phyloP scores from a whole-genome alignment of 2,888 invertebrate genomes.

The Eustalomyia histrio region DNA sequence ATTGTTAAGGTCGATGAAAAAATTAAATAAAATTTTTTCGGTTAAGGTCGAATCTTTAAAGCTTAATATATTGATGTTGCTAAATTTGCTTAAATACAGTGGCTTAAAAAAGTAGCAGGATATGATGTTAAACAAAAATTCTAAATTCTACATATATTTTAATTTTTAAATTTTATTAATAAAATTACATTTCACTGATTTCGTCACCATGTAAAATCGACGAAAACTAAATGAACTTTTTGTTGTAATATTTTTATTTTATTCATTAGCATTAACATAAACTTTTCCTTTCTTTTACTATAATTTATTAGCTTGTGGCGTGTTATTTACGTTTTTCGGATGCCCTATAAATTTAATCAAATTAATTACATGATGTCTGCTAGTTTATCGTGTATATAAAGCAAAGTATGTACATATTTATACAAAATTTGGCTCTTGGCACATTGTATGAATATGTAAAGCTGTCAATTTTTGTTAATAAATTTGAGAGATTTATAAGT shows the following conservation, averaged over 20 bases:
- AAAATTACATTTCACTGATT: too few relatives aligned
- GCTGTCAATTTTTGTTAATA: constrained; percentile 51
- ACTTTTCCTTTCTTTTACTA: neutral
- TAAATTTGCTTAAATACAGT: too few relatives aligned
- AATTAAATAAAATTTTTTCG: too few relatives aligned
- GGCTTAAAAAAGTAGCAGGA: too few relatives aligned
- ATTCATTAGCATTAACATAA: neutral
- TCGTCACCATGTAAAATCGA: too few relatives aligned
- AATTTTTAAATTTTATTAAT: too few relatives aligned
- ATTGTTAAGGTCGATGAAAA: too few relatives aligned
- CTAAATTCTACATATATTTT: too few relatives aligned
- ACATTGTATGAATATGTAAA: constrained; percentile 6
- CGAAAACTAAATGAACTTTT: too few relatives aligned
- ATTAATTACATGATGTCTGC: constrained; percentile 52
- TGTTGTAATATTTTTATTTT: neutral
- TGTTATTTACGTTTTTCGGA: constrained; percentile 37
- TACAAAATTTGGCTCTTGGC: neutral
- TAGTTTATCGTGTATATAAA: neutral
- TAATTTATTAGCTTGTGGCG: constrained; percentile 41
- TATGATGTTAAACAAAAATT: too few relatives aligned
- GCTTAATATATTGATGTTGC: too few relatives aligned
- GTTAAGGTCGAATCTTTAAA: too few relatives aligned
- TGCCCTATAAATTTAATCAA: constrained; percentile 58
- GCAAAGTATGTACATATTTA: constrained; percentile 6
- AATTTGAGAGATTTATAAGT: constrained; percentile 60